Evolutionary conservation across 2,888 invertebrate genomes (phyloP).

Genomic region (Polydrusus tereticollis): DNA sequence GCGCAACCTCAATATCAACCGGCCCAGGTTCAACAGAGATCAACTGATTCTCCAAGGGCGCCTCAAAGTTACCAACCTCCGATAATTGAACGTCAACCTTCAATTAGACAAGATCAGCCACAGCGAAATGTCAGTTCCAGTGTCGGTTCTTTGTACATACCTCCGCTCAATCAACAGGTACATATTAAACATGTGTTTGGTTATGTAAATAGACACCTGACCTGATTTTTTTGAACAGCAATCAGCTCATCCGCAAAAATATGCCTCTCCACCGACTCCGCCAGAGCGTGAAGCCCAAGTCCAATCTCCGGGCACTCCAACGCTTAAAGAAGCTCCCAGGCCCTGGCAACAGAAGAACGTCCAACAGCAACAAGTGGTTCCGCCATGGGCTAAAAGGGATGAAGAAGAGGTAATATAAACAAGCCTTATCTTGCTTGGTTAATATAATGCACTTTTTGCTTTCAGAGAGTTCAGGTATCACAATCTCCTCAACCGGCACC

Average conservation of each 20-base stretch:
- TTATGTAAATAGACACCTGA: no score
- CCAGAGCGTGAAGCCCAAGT: conserved; percentile 57
- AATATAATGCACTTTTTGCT: not conserved
- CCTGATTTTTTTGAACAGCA: conserved; percentile 1
- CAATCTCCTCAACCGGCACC: conserved; percentile 31
- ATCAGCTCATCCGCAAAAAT: conserved; percentile 38
- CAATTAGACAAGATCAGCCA: conserved; percentile 50
- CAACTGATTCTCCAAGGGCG: conserved; percentile 53
- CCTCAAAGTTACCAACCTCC: conserved; percentile 59
- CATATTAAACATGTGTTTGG: not conserved
- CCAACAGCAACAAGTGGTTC: conserved; percentile 67
- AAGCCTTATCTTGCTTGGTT: not conserved
- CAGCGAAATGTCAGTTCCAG: conserved; percentile 60
- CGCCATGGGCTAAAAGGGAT: conserved; percentile 68
- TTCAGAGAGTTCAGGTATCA: conserved; percentile 26
- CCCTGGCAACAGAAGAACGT: conserved; percentile 71
- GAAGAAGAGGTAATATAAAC: conserved; percentile 32
- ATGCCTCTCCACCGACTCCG: conserved; percentile 56
- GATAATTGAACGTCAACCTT: conserved; percentile 54
- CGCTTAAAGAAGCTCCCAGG: conserved; percentile 72
- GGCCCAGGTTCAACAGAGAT: conserved; percentile 37
- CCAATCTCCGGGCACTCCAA: conserved; percentile 66
- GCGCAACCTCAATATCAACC: conserved; percentile 53
- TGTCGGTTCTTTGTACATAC: conserved; percentile 72
- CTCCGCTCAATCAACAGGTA: conserved; percentile 64